Evolutionary conservation across 2,113 vertebrate genomes (phyloP), one percentile per base, ranked within the genome.

Genomic region (Tamias sibiricus): DNA sequence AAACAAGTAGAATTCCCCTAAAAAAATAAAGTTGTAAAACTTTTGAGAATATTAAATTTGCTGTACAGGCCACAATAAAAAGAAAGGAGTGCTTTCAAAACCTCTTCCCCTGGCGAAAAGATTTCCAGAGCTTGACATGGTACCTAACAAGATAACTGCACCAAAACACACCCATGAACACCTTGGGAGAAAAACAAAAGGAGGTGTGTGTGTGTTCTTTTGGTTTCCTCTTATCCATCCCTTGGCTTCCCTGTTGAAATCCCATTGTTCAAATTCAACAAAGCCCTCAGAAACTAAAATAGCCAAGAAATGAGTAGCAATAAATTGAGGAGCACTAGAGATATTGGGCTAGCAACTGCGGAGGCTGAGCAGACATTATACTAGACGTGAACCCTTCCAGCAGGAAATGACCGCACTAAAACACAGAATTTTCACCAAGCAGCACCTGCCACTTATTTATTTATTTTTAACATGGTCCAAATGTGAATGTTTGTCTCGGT

Each of bases 401-500:
- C 96, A 97, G 98, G 95, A 98, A 98, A 98, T 95, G 11, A 97
- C 91, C 97, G 75, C 91, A 95, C 52, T 87, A 95, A 98, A 98
- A 96, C 87, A 93, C 13, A 76, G 97, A 95, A 93, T 97, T 97
- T 97, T 64, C 97, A 97, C 96, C 98, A 92, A 97, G 77, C 90
- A 98, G 97, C 98, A 99, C 98, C 98, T 99, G 98, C 98, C 97
- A 92, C 98, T 98, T 97, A 94, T 95, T 98, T 98, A 93, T 96
- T 98, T 97, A 92, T 98, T 98, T 98, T 98, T 98, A 97, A 90
- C 98, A 97, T 16, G 89, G 91, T 95, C 95, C 97, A 98, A 98
- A 99, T 98, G 98, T n/a, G 98, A 98, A 97, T 97, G 82, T 98
- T 98, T 98, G 98, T 98, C 98, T 98, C 98, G 68, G 97, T 98